Conservation (phyloP, 35 echinoderm and acorn worm genomes). For the Apostichopus japonicus region DNA sequence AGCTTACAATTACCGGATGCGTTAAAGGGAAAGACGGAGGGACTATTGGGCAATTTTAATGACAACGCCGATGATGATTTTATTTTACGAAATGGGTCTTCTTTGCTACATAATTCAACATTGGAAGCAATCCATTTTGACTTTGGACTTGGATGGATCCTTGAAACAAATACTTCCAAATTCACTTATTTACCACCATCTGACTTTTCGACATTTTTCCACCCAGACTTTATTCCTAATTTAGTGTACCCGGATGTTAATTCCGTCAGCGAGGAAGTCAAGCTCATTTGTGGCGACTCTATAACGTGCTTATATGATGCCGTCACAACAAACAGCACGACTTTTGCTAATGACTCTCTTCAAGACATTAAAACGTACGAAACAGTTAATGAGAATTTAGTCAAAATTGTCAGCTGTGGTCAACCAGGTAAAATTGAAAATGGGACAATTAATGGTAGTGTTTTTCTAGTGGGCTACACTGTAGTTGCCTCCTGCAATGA, state of each 20-base stretch:
- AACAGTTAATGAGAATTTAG: slow-evolving; percentile 27
- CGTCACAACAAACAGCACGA: slow-evolving; percentile 50
- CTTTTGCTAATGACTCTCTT: slow-evolving; percentile 65
- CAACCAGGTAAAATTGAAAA: slow-evolving; percentile 61
- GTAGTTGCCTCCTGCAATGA: slow-evolving; percentile 43
- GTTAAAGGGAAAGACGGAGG: slow-evolving; percentile 46
- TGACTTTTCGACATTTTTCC: slow-evolving; percentile 60
- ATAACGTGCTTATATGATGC: slow-evolving; percentile 62
- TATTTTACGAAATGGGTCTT: slow-evolving; percentile 53
- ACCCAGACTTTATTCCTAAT: slow-evolving; percentile 56
- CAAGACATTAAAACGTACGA: neutral
- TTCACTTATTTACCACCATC: slow-evolving; percentile 67
- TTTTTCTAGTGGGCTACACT: slow-evolving; percentile 49
- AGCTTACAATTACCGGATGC: slow-evolving; percentile 43
- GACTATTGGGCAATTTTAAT: slow-evolving; percentile 76
- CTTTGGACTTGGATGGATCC: slow-evolving; percentile 65
- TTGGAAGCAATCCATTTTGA: slow-evolving; percentile 60
- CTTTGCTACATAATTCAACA: slow-evolving; percentile 22
- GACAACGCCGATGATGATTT: slow-evolving; percentile 65
- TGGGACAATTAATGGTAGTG: slow-evolving; percentile 45
- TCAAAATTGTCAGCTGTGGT: slow-evolving; percentile 77
- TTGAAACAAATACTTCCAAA: slow-evolving; percentile 38
- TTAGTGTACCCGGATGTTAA: slow-evolving; percentile 57
- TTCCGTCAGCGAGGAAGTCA: slow-evolving; percentile 59
- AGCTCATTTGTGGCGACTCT: slow-evolving; percentile 57